Evolutionary conservation across 1,140 invertebrate species (phyloP).

Genomic region (Heterodera carotae): DNA sequence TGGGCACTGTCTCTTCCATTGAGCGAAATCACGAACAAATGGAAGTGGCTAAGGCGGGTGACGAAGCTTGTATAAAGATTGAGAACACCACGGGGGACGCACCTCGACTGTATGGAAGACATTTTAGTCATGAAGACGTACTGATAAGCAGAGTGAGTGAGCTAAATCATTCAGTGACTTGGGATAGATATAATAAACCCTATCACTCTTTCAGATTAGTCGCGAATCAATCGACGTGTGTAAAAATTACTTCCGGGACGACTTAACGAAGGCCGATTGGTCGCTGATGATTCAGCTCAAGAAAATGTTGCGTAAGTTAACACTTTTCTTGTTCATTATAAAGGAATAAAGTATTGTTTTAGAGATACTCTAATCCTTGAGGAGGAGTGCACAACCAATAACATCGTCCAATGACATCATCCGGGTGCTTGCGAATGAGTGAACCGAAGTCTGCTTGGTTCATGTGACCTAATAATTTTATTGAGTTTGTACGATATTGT

Average conservation of each 20-base stretch:
- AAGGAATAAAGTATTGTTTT: neutral
- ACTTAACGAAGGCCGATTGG: constrained; percentile 94
- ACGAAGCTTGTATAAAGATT: constrained; percentile 98
- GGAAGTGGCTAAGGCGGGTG: constrained; percentile 87
- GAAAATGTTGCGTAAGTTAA: constrained; percentile 84
- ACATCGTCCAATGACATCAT: too few relatives aligned
- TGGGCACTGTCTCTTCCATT: constrained; percentile 91
- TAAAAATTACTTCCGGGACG: constrained; percentile 97
- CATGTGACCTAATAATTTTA: neutral
- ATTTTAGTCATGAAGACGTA: constrained; percentile 93
- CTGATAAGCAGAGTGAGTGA: constrained; percentile 87
- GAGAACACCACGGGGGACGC: constrained; percentile 91
- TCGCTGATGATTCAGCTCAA: constrained; percentile 96
- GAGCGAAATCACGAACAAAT: constrained; percentile 80
- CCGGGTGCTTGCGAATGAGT: neutral
- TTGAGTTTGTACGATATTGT: neutral
- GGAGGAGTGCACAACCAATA: too few relatives aligned
- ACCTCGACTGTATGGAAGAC: constrained; percentile 94
- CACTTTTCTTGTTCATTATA: neutral
- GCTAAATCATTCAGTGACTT: neutral
- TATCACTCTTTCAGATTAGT: constrained; percentile 79
- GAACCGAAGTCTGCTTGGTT: too few relatives aligned
- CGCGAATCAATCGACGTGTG: constrained; percentile 96
- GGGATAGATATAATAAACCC: too few relatives aligned
- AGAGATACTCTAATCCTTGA: neutral